phyloP scores from a whole-genome alignment of 1,140 invertebrate genomes.

The Diabrotica undecimpunctata region DNA sequence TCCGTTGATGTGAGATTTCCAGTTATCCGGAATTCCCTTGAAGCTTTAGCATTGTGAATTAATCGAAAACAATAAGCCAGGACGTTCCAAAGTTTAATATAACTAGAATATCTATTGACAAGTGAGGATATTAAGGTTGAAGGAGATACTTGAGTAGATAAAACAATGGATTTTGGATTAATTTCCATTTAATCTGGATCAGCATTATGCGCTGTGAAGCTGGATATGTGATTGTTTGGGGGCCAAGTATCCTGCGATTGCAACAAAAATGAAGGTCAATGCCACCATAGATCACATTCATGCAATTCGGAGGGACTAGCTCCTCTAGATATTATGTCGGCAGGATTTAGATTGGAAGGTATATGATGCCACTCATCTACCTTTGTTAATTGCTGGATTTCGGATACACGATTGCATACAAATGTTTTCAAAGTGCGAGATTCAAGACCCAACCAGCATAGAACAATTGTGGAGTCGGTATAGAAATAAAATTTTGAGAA shows the following conservation, averaged over 20 bases:
- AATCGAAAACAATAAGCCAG: too few relatives aligned
- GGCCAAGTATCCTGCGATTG: too few relatives aligned
- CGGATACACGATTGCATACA: conserved; percentile 35
- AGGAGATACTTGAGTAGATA: conserved; percentile 10
- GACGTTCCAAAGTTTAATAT: too few relatives aligned
- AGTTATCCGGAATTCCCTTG: too few relatives aligned
- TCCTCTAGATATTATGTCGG: conserved; percentile 37
- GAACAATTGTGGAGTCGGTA: conserved; percentile 29
- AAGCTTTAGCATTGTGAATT: too few relatives aligned
- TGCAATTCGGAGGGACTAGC: conserved; percentile 17
- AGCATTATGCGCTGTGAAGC: conserved; percentile 6
- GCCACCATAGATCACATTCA: conserved; percentile 28
- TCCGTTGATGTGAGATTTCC: too few relatives aligned
- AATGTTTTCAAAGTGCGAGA: conserved; percentile 12
- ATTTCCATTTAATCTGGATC: conserved; percentile 16
- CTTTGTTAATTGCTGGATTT: conserved; percentile 31
- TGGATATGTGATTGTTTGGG: too few relatives aligned
- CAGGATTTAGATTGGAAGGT: conserved; percentile 33
- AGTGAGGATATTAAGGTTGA: conserved; percentile 13
- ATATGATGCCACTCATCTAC: conserved; percentile 20
- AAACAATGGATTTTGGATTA: conserved; percentile 3
- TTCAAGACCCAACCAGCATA: too few relatives aligned
- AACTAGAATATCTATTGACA: too few relatives aligned
- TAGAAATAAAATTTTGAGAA: conserved; percentile 33
- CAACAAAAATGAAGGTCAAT: conserved; percentile 21